Conservation (phyloP, 2,888 invertebrate genomes). For the Amphimallon solstitiale region DNA sequence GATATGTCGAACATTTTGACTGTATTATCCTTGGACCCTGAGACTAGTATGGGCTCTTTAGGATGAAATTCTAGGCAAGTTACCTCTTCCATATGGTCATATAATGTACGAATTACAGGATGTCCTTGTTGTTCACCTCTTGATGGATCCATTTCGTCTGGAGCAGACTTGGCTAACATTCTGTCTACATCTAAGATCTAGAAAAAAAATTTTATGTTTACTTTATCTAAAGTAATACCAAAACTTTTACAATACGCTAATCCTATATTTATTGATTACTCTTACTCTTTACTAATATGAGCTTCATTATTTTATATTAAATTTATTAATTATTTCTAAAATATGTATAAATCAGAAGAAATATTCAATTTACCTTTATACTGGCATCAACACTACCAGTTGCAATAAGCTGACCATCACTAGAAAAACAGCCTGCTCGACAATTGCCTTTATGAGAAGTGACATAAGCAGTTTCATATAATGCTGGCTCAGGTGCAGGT, state of each 20-base stretch:
- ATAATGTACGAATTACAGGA: conserved; percentile 96
- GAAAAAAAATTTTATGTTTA: conserved; percentile 39
- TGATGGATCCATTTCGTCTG: conserved; percentile 84
- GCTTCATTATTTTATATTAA: no score
- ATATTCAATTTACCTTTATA: conserved; percentile 92
- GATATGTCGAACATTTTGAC: conserved; percentile 98
- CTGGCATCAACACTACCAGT: conserved; percentile 99
- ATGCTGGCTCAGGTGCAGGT: conserved; percentile 94
- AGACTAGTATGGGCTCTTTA: conserved; percentile 91
- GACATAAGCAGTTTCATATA: conserved; percentile 98
- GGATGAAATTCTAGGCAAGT: conserved; percentile 98
- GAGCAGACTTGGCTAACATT: conserved; percentile 98
- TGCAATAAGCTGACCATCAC: conserved; percentile 94
- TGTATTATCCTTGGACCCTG: conserved; percentile 93
- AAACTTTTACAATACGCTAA: no score
- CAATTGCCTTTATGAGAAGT: conserved; percentile 98
- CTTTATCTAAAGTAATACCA: no score
- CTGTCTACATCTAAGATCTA: conserved; percentile 97
- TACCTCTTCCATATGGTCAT: conserved; percentile 98
- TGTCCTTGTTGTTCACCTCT: conserved; percentile 92
- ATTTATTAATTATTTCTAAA: no score
- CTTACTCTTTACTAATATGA: no score
- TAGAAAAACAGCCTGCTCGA: conserved; percentile 94
- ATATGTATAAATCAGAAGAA: no score
- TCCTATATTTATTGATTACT: no score